Evolutionary conservation across 2,888 invertebrate genomes (phyloP), one percentile per base, ranked within the genome.

Genomic region (Limenitis camilla): DNA sequence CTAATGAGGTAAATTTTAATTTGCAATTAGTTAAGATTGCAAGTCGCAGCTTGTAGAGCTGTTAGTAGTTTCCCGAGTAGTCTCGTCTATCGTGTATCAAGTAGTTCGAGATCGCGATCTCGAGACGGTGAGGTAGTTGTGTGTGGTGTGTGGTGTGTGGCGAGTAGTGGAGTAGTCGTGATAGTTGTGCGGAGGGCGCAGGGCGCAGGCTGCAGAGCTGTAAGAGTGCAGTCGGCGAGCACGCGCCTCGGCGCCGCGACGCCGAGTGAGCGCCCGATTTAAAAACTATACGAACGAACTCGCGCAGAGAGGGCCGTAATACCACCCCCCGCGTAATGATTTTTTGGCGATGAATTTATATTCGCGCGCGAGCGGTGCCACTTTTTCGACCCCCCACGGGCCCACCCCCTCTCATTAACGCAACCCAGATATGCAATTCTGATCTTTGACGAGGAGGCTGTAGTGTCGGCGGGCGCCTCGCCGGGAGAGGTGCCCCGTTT

Each of bases 321-420:
- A 90, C 90, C 90, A 90, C 90, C 90, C 90, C 91, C 90, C 91
- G 92, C 92, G 92, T 93, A 93, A 93, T 93, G 92, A 93, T 93
- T 93, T 93, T 93, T 93, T 92, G 92, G 92, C 92, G 92, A 91
- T 91, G 92, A 92, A 92, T 92, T 91, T 90, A 90, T 88, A 88
- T 90, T 90, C 89, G 90, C 90, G 90, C 90, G 89, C 89, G 89
- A 87, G 86, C 88, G 89, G 88, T 85, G 88, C 84, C 86, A 86
- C 86, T 86, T 86, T 87, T 87, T 87, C 86, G 84, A 84, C 80
- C 80, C 84, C 86, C 78, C 67, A 69, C 71, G 65, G 70, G 73
- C 76, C 78, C 74, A 67, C 62, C 78, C 81, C 82, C 81, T 81
- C 89, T 89, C 89, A 89, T 89, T 90, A 89, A 89, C 89, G 88